Percentiles rank a stretch among this genome's conserved stretches.
Conservation (phyloP, 1,140 invertebrate species). For the Caenorhabditis briggsae region DNA sequence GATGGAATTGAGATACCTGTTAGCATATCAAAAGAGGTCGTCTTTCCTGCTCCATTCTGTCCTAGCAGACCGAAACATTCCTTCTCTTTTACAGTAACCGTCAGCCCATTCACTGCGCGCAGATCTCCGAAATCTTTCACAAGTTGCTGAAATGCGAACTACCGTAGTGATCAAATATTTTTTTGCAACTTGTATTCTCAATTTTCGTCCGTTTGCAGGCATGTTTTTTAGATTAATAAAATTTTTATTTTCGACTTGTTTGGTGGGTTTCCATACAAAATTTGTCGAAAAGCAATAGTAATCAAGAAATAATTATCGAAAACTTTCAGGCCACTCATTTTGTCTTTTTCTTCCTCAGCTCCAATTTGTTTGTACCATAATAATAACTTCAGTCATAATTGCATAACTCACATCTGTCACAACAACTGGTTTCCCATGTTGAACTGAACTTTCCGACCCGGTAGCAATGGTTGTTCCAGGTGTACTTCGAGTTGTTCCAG, state of each 20-base stretch:
- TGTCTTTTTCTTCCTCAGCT: too few species aligned
- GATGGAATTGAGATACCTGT: conserved; percentile 77
- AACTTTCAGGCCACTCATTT: too few species aligned
- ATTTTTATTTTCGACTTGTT: too few species aligned
- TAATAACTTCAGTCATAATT: too few species aligned
- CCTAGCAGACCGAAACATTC: conserved; percentile 78
- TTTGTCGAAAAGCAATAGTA: too few species aligned
- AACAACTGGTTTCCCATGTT: neutral
- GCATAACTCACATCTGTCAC: neutral
- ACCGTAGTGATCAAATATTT: too few species aligned
- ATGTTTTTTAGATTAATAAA: too few species aligned
- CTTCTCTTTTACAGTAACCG: neutral
- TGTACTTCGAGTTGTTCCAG: neutral
- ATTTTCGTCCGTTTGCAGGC: too few species aligned
- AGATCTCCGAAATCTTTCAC: neutral
- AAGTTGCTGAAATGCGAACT: neutral
- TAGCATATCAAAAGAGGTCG: conserved; percentile 86
- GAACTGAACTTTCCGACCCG: neutral
- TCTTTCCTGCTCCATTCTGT: conserved; percentile 90
- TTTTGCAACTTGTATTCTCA: too few species aligned
- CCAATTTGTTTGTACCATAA: too few species aligned
- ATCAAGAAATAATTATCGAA: too few species aligned
- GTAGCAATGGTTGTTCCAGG: neutral
- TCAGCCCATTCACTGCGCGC: neutral
- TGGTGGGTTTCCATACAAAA: too few species aligned